Evolutionary conservation across 2,888 invertebrate genomes (phyloP), one percentile per base, ranked within the genome.

Genomic region (Melanostoma scalare): DNA sequence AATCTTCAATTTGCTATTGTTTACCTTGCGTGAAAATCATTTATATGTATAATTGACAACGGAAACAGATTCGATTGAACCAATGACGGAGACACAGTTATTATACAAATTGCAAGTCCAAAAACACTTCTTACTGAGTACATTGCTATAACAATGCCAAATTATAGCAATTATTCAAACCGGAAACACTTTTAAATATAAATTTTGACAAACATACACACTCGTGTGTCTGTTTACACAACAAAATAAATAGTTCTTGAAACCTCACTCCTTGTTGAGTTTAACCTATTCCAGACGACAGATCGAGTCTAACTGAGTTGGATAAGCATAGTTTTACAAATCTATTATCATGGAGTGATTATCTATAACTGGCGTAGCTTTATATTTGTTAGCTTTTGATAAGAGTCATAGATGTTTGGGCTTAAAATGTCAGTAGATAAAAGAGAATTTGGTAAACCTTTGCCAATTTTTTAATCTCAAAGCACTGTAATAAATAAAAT

Each of bases 11-110:
- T 20, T 1, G 20, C 20, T 36, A 20, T 1, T 3, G 6, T 61
- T 87, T 87, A 89, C 91, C 91, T 90, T 77, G 91, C 91, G 84
- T 91, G 91, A 72, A 91, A 89, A 85, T 91, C 91, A 85, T 91
- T 91, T 10, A 91, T 89, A 73, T 91, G 91, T 74, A 91, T 90
- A 8, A 91, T 89, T 53, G 90, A 88, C 42, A 91, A 38, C 2
- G 90, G 90, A 87, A 90, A 91, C 4, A 88, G 58, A 52, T 89
- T 87, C 31, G 84, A 65, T 6, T 55, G 84, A 42, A 50, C 71
- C 50, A 56, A 55, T 53, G 31, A n/a, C 2, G 48, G 60, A 30
- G 74, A 60, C n/a, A 50, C n/a, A 6, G 6, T 46, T 44, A 75
- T n/a, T 35, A 84, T 60, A 71, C 50, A 42, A 67, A 71, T 31